Base-by-base conservation (phyloP, 1,140 invertebrate species). In the Drosophila funebris region DNA sequence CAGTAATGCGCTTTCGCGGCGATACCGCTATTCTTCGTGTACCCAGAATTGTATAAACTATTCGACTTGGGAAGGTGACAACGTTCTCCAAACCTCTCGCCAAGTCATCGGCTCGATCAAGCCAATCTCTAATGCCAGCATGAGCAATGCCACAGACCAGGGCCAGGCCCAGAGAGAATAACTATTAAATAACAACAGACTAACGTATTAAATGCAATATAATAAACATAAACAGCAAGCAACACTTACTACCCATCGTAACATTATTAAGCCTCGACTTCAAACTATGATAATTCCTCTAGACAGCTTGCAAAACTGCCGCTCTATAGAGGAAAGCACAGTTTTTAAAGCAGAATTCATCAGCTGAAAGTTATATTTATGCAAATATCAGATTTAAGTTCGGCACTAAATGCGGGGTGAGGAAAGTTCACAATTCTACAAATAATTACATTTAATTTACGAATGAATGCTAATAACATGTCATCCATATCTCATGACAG, bases 151-250 rank as follows among this genome's bases (percentile, higher is more conserved):
- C 41, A 8, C 54, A 37, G 18, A 75, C 22, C 14, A 79, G 18
- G 9, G 27, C 48, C 44, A 79, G 27, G 13, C 29, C 43, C 50
- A 79, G 36, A 27, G 56, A 29, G 20, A 75, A 27, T 50, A 80
- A 60, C 71, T 6, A 2, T n/a, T 24, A 4, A 22, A 22, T 43
- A 9, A 43, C 6, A 43, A 0, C 1, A 16, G 9, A 33, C 11
- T 4, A 39, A 3, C 9, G 20, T 1, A 7, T 16, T 46, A 24
- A 24, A 11, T 46, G 0, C 16, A 22, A 6, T 20, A 33, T 16
- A 5, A 52, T n/a, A 33, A 18, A 4, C 14, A 7, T 8, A 7
- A 1, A 27, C n/a, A n/a, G 9, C 3, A 29, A 13, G 20, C 8
- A n/a, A 3, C 27, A 50, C 64, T 60, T 50, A 68, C 64, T 11